Evolutionary conservation across 2,888 invertebrate genomes (phyloP).

Genomic region (Pheosia gnoma): DNA sequence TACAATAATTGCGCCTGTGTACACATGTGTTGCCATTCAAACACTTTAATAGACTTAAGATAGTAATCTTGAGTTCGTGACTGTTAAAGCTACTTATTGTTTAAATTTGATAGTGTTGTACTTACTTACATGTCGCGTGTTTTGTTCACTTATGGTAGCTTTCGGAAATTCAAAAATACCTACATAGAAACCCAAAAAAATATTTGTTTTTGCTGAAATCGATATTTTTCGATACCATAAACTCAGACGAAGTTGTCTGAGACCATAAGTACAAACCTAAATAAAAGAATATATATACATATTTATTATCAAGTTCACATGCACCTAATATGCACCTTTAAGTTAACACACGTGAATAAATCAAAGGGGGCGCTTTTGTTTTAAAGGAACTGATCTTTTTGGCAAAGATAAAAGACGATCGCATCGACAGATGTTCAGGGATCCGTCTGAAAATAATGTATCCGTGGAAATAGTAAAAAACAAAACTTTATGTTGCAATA

Average conservation of each 20-base stretch:
- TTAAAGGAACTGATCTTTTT: slow-evolving; percentile 36
- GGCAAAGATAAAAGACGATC: slow-evolving; percentile 31
- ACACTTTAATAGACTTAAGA: slow-evolving; percentile 2
- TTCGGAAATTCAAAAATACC: too few species aligned
- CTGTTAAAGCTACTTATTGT: not conserved
- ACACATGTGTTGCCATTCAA: not conserved
- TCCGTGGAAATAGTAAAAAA: slow-evolving; percentile 52
- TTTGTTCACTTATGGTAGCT: too few species aligned
- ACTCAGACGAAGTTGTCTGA: too few species aligned
- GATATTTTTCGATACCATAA: too few species aligned
- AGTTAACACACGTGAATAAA: slow-evolving; percentile 29
- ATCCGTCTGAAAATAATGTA: slow-evolving; percentile 54
- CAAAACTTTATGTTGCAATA: slow-evolving; percentile 48
- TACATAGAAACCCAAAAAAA: too few species aligned
- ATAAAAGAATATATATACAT: too few species aligned
- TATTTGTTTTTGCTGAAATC: too few species aligned
- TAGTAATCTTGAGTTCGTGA: not conserved
- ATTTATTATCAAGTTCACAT: slow-evolving; percentile 8
- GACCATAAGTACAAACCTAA: too few species aligned
- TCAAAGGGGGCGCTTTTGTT: slow-evolving; percentile 37
- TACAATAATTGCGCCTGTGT: not conserved
- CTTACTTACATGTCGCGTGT: too few species aligned
- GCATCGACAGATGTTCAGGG: slow-evolving; percentile 52
- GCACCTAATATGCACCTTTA: slow-evolving; percentile 32
- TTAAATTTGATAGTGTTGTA: not conserved